These are phyloP conservation scores for Temnothorax curvispinosus DNA, from an alignment of 1,140 invertebrate species.

Conservation along the genomic window DNA sequence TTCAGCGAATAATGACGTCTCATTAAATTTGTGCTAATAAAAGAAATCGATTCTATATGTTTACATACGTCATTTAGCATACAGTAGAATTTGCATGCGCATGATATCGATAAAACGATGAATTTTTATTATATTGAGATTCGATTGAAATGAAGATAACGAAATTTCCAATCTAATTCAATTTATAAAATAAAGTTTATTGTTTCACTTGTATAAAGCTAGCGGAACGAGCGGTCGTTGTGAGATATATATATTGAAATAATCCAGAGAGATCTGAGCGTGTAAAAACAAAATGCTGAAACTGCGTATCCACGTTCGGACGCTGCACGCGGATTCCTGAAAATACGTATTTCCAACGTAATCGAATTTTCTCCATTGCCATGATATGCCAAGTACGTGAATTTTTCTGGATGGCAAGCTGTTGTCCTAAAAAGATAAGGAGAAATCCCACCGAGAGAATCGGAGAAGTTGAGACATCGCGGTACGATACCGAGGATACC, in stretches of 20 bases:
- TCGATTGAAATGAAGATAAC: constrained; percentile 13
- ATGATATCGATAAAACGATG: neutral
- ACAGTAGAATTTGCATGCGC: neutral
- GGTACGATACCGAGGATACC: neutral
- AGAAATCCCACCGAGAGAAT: neutral
- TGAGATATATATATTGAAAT: constrained; percentile 13
- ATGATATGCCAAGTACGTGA: neutral
- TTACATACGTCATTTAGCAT: neutral
- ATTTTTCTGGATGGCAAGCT: neutral
- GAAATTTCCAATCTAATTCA: constrained; percentile 4
- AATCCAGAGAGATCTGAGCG: neutral
- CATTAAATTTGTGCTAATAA: neutral
- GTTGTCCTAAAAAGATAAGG: neutral
- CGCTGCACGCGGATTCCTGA: neutral
- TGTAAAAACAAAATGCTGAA: constrained; percentile 15
- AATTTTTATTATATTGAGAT: neutral
- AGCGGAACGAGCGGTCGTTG: neutral
- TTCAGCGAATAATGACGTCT: neutral
- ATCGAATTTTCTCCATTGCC: neutral
- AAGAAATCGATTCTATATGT: neutral
- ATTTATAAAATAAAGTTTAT: constrained; percentile 19
- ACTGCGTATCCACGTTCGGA: neutral
- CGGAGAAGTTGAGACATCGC: neutral
- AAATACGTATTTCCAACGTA: constrained; percentile 23
- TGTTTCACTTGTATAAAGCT: neutral